Evolutionary conservation across 2,797 vertebrate species (phyloP), one percentile per base, ranked within the genome.

Genomic region (Coregonus sp.): DNA sequence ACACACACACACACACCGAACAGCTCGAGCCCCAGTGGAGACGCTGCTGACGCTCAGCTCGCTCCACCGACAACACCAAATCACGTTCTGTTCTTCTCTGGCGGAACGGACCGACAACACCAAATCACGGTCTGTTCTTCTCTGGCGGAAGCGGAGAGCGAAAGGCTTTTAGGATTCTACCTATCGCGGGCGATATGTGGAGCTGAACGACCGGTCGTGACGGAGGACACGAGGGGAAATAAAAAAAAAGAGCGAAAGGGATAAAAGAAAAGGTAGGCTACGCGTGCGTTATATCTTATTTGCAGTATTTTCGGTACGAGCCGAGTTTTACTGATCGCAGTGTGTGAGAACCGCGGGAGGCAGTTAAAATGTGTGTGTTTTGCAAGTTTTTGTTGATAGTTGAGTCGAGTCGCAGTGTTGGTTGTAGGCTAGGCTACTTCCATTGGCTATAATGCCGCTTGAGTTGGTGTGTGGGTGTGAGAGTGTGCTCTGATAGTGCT

Each of bases 401-500:
- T 59, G 5, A 6, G 56, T 59, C 54, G 16, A n/a, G 54, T 59
- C 56, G 18, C 18, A 9, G n/a, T 18, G 56, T 59, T 9, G 56
- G 56, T 59, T 59, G 56, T 59, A n/a, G 56, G 56, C 56, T 59
- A 18, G 56, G 56, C n/a, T 20, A 6, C 56, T 47, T 47, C 40
- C 40, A 9, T 47, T 47, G 40, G 40, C 40, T 47, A 1, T 11
- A 47, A 9, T 9, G n/a, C 18, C 56, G 7, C 18, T 6, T 16
- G 54, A 59, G 54, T 59, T 59, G 54, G 54, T 59, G 54, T 59
- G 54, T 56, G 54, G 54, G 54, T n/a, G 54, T n/a, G 25, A 25
- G 18, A 18, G 54, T 18, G 15, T n/a, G 73, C 75, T 35, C 75
- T 76, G 79, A 79, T 82, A 80, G 80, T 66, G 40, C 65, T 63